Conservation (phyloP, 2,797 vertebrate genomes). For the Dallia pectoralis region DNA sequence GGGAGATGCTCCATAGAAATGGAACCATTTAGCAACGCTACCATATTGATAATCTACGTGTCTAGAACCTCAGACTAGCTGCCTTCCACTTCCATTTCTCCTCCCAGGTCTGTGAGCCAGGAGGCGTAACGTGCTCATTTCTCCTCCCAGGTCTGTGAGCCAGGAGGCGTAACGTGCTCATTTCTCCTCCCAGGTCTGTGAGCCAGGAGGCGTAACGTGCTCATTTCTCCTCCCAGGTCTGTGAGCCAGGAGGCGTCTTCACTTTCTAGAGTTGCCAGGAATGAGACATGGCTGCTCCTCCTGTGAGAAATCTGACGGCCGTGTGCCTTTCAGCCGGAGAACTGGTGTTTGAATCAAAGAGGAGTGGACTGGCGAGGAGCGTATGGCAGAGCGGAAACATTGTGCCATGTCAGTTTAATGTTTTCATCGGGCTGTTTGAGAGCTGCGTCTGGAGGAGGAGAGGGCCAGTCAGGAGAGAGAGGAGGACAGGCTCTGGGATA, state of each 20-base stretch:
- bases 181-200: constrained; percentile 12
- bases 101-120: too few species aligned
- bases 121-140: neutral
- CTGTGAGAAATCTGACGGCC: neutral
- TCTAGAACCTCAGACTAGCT: neutral
- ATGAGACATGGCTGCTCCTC: neutral
- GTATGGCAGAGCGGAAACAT: constrained; percentile 15
- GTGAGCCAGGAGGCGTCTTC: neutral
- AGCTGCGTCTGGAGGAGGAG: neutral
- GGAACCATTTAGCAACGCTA: constrained; percentile 30
- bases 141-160: too few species aligned
- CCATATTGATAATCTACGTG: too few species aligned
- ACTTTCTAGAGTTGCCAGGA: neutral
- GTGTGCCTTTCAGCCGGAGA: constrained; percentile 6
- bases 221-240: neutral
- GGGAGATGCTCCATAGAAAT: constrained; percentile 23
- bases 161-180: neutral
- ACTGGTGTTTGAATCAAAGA: constrained; percentile 33
- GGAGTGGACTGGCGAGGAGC: constrained; percentile 14
- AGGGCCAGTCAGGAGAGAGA: neutral
- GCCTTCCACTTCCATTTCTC: too few species aligned
- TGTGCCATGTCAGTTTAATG: constrained; percentile 29
- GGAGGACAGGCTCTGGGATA: neutral
- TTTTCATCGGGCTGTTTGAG: neutral
- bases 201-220: constrained; percentile 14